Conservation (phyloP, 2,113 vertebrate species). For the Paraplagusia blochii region DNA sequence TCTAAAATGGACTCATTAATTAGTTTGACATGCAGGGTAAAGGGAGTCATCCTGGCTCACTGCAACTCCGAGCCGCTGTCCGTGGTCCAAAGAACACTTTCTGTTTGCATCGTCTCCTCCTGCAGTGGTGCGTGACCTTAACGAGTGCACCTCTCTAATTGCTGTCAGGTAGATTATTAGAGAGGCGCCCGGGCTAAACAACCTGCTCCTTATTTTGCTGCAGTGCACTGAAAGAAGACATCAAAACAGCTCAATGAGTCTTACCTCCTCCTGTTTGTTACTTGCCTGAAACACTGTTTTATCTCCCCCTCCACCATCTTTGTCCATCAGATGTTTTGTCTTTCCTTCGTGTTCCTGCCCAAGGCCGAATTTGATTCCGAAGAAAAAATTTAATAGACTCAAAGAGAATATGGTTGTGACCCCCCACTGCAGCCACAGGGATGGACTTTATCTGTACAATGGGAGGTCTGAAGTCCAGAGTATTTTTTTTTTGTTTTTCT, state of each 20-base stretch:
- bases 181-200: constrained; percentile 32
- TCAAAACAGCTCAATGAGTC: constrained; percentile 21
- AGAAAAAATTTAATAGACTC: constrained; percentile 30
- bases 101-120: constrained; percentile 16
- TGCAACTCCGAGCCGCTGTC: constrained; percentile 25
- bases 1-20: constrained; percentile 39
- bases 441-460: constrained; percentile 20
- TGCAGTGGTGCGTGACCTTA: constrained; percentile 36
- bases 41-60: constrained; percentile 31
- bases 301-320: constrained; percentile 1
- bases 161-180: constrained; percentile 55
- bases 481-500: constrained; percentile 30
- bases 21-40: constrained; percentile 41
- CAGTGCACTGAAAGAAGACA: constrained; percentile 18
- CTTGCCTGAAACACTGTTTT: constrained; percentile 19
- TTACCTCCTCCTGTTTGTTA: constrained; percentile 11
- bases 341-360: constrained; percentile 18
- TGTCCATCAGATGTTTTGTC: constrained; percentile 17
- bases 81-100: constrained; percentile 33
- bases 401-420: constrained; percentile 34
- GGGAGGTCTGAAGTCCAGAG: constrained; percentile 11
- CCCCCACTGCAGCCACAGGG: constrained; percentile 38
- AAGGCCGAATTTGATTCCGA: constrained; percentile 30
- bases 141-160: constrained; percentile 49
- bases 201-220: constrained; percentile 26